These are phyloP conservation scores for Tympanoctomys barrerae DNA, from an alignment of 2,797 vertebrate species.

Conservation along the genomic window DNA sequence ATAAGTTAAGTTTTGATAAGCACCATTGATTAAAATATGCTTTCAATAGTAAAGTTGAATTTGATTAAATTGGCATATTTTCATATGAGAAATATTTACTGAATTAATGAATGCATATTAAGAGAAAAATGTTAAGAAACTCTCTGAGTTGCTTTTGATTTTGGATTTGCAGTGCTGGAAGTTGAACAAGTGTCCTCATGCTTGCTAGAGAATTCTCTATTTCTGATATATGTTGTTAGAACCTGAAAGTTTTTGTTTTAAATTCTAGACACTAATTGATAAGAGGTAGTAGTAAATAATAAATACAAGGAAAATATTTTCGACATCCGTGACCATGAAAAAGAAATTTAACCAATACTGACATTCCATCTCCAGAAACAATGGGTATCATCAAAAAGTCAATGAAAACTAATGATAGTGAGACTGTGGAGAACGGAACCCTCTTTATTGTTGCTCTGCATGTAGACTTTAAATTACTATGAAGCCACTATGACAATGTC, in stretches of 20 bases:
- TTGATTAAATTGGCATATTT: conserved; percentile 12
- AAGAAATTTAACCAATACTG: not conserved
- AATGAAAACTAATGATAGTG: not conserved
- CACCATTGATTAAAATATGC: conserved; percentile 51
- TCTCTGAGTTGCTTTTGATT: not conserved
- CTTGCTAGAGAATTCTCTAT: not conserved
- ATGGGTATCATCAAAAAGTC: not conserved
- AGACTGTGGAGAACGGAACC: not conserved
- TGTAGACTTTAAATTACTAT: not conserved
- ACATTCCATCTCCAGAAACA: not conserved
- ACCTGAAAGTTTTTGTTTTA: not conserved
- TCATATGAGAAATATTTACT: conserved; percentile 4
- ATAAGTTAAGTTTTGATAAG: not conserved
- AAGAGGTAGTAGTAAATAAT: not conserved
- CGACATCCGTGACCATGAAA: not conserved
- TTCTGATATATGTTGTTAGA: too few relatives aligned
- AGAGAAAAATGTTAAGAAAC: not conserved
- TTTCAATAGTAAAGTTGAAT: conserved; percentile 48
- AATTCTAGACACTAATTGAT: not conserved
- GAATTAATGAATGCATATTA: not conserved
- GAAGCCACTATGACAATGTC: not conserved
- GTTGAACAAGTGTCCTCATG: not conserved
- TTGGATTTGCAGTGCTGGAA: not conserved
- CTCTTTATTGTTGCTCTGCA: not conserved
- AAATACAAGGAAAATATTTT: not conserved